Percentiles rank a stretch among this genome's conserved stretches.
Evolutionary conservation across 1,140 invertebrate genomes (phyloP).

Genomic region (Idris sp.): DNA sequence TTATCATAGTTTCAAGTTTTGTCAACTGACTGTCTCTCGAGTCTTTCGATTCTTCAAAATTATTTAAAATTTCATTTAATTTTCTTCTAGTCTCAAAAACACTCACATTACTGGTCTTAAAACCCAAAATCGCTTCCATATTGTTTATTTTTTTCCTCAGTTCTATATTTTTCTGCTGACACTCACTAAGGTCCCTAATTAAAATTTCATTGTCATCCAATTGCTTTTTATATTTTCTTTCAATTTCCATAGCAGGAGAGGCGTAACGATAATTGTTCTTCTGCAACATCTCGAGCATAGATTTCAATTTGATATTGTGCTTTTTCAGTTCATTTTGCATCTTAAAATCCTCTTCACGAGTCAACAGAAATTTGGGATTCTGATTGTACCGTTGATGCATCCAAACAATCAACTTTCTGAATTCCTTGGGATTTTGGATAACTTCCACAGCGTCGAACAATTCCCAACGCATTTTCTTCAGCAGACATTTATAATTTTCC

Average conservation of each 20-base stretch:
- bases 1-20: slow-evolving; percentile 63
- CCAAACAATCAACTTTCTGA: slow-evolving; percentile 87
- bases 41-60: slow-evolving; percentile 81
- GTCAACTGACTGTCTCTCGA: slow-evolving; percentile 68
- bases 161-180: slow-evolving; percentile 83
- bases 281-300: slow-evolving; percentile 82
- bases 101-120: slow-evolving; percentile 79
- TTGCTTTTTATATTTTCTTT: slow-evolving; percentile 75
- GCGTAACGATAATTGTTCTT: slow-evolving; percentile 78
- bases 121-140: slow-evolving; percentile 84
- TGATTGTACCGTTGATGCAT: slow-evolving; percentile 88
- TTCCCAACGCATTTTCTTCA: slow-evolving; percentile 88
- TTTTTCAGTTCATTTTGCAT: slow-evolving; percentile 87
- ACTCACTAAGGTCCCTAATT: slow-evolving; percentile 85
- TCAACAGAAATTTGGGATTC: slow-evolving; percentile 82
- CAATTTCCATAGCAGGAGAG: slow-evolving; percentile 69
- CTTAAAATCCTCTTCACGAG: slow-evolving; percentile 83
- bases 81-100: slow-evolving; percentile 80
- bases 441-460: slow-evolving; percentile 86
- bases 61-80: slow-evolving; percentile 81
- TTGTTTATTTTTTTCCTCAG: slow-evolving; percentile 82
- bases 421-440: slow-evolving; percentile 85
- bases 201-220: slow-evolving; percentile 87
- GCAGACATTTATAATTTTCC: slow-evolving; percentile 82
- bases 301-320: slow-evolving; percentile 88